Evolutionary conservation across 2,113 vertebrate genomes (phyloP).

Genomic region (Datnioides undecimradiatus): DNA sequence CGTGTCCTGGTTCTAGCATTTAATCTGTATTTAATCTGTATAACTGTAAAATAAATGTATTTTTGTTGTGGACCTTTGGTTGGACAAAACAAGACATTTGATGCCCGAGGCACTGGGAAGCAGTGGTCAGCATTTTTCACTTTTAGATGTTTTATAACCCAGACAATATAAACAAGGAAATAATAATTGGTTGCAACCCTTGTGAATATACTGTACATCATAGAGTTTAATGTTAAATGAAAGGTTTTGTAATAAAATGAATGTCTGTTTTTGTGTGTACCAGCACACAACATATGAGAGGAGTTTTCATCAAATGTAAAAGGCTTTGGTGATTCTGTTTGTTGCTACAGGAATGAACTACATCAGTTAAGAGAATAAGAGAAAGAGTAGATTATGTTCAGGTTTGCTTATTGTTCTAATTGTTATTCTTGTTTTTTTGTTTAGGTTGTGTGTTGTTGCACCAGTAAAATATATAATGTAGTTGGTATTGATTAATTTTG

Average conservation of each 20-base stretch:
- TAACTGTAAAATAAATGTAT: not conserved
- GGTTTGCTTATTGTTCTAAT: too few relatives aligned
- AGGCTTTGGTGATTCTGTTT: not conserved
- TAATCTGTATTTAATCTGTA: not conserved
- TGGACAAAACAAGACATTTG: not conserved
- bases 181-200: not conserved
- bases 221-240: not conserved
- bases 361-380: not conserved
- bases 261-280: not conserved
- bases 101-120: not conserved
- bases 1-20: not conserved
- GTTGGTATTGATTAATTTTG: not conserved
- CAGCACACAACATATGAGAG: not conserved
- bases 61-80: not conserved
- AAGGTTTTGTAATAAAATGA: not conserved
- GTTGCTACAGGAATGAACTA: not conserved
- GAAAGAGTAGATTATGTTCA: not conserved
- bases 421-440: not conserved
- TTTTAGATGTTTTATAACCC: not conserved
- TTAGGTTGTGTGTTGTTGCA: not conserved
- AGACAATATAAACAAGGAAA: not conserved
- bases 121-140: not conserved
- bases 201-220: not conserved
- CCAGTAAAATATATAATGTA: not conserved
- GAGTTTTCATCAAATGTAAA: not conserved